A percentile compares a stretch with the other conserved stretches of the same genome.
phyloP scores from a whole-genome alignment of 2,797 vertebrate species.

The Platalea minor region DNA sequence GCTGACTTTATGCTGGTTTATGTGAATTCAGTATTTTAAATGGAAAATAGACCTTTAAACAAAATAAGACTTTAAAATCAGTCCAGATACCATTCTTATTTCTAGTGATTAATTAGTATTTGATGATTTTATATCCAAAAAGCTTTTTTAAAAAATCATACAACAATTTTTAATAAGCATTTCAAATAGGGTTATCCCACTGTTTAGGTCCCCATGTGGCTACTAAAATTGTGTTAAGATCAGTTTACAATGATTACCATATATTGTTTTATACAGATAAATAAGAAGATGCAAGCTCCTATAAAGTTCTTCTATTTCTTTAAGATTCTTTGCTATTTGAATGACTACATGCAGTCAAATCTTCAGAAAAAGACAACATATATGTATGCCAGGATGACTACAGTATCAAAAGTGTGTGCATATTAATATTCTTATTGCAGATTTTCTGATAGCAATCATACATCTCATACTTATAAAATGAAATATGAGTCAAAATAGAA shows the following conservation, averaged over 20 bases:
- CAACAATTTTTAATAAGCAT: neutral
- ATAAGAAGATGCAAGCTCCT: neutral
- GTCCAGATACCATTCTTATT: neutral
- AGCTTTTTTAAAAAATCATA: neutral
- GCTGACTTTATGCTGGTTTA: neutral
- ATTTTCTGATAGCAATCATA: constrained; percentile 44
- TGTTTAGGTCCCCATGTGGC: neutral
- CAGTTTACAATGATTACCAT: neutral
- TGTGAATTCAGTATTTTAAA: neutral
- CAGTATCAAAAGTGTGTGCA: constrained; percentile 15
- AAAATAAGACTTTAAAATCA: neutral
- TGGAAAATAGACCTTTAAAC: neutral
- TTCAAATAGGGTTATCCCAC: neutral
- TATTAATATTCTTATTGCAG: constrained; percentile 48
- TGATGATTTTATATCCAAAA: neutral
- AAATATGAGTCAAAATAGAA: constrained; percentile 51
- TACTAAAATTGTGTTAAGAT: neutral
- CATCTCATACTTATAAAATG: constrained; percentile 44
- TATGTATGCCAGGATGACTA: constrained; percentile 7
- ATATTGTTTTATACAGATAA: neutral
- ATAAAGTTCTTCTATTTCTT: neutral
- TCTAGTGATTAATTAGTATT: neutral
- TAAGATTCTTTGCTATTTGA: neutral
- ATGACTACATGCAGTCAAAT: neutral
- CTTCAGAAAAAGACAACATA: constrained; percentile 24